Percentiles rank a stretch among this genome's conserved stretches.
Evolutionary conservation across 2,888 invertebrate species (phyloP).

Genomic region (Pemphredon lugubris): DNA sequence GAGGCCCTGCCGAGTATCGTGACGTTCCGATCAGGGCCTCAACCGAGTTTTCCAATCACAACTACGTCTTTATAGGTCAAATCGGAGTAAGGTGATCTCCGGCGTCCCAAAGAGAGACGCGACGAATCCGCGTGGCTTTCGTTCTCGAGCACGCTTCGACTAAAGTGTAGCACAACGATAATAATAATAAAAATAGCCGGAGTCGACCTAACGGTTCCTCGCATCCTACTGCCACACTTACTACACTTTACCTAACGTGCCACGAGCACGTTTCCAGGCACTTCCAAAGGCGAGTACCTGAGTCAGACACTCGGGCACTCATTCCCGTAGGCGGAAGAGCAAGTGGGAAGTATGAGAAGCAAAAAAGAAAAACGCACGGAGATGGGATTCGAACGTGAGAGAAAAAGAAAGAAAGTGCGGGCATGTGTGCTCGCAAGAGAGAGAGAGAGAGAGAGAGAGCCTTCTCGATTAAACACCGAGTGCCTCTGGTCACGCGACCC

Average conservation of each 20-base stretch:
- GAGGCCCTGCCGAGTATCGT: not conserved
- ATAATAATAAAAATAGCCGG: constrained; percentile 75
- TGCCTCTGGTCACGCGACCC: constrained; percentile 28
- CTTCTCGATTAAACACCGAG: constrained; percentile 22
- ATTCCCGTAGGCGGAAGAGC: constrained; percentile 38
- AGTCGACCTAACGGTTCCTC: constrained; percentile 78
- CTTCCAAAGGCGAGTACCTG: constrained; percentile 11
- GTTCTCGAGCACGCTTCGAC: constrained; percentile 40
- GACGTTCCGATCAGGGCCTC: too few relatives aligned
- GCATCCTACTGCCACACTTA: constrained; percentile 81
- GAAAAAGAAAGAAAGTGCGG: not conserved
- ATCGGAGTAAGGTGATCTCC: not conserved
- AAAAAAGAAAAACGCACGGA: constrained; percentile 9
- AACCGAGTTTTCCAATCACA: not conserved
- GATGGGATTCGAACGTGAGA: constrained; percentile 8
- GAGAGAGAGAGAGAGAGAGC: not conserved
- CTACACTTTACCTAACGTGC: constrained; percentile 63
- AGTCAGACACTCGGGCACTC: constrained; percentile 22
- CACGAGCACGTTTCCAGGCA: constrained; percentile 39
- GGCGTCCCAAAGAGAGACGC: not conserved
- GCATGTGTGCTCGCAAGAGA: not conserved
- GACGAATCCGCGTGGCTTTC: constrained; percentile 34
- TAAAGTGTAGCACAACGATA: constrained; percentile 57
- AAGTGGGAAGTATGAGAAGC: constrained; percentile 38
- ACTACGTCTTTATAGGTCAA: constrained; percentile 43